A percentile compares a stretch with the other conserved stretches of the same genome.
Conservation (phyloP, 2,888 invertebrate species). For the Carpatolechia fugitivella region DNA sequence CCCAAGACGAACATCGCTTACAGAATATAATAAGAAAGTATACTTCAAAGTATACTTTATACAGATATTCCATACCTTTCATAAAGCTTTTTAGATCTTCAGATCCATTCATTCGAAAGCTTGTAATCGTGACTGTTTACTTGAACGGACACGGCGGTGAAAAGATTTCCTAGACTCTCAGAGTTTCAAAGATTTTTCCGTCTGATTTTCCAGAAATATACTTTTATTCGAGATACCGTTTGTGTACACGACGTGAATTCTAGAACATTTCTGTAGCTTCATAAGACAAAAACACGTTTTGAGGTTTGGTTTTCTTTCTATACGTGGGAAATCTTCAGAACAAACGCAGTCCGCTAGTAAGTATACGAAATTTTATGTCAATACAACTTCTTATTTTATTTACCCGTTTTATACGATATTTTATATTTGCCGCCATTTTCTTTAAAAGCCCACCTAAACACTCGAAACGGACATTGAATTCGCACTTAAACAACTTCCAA, state of each 20-base stretch:
- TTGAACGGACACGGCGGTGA: conserved; percentile 20
- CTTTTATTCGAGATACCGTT: conserved; percentile 6
- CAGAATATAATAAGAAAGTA: conserved; percentile 43
- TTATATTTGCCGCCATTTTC: neutral
- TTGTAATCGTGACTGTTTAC: conserved; percentile 35
- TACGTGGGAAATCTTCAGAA: neutral
- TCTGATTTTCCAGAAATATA: conserved; percentile 6
- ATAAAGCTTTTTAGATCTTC: conserved; percentile 4
- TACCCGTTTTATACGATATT: neutral
- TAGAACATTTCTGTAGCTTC: neutral
- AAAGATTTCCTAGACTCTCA: conserved; percentile 1
- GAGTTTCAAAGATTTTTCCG: conserved; percentile 32
- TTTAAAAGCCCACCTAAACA: conserved; percentile 2
- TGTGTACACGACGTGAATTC: conserved; percentile 6
- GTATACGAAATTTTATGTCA: neutral
- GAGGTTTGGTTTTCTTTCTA: neutral
- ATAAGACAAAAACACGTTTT: conserved; percentile 3
- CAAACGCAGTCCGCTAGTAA: neutral
- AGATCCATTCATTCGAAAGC: conserved; percentile 33
- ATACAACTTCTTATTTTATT: neutral
- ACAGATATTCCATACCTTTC: conserved; percentile 8
- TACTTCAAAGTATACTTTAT: conserved; percentile 18
- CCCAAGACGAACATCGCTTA: conserved; percentile 46
- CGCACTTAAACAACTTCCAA: neutral
- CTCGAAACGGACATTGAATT: conserved; percentile 2